Base-by-base conservation (phyloP, 1,140 invertebrate species). In the Drosophila dunni region DNA sequence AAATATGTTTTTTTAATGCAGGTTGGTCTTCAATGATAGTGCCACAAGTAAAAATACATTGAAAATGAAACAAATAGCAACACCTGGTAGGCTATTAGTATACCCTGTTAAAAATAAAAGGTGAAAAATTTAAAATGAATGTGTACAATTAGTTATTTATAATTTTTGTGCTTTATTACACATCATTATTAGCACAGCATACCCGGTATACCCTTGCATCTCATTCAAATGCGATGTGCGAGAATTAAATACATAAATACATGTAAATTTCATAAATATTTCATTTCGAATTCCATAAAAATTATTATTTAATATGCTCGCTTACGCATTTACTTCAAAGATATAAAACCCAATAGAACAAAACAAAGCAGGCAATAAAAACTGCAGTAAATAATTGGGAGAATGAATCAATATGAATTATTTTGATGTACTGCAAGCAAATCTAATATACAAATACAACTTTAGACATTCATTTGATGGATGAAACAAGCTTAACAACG, bases 1-100 rank as follows among this genome's bases (percentile, higher is more conserved):
- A 86, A 88, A 70, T 76, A 82, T 82, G 83, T 82, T 88, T 88
- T 85, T 86, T 79, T 82, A 86, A 86, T 88, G 75, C 83, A 82
- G 75, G 45, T 70, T 67, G 57, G 61, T 78, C 79, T 86, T 85
- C 79, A 67, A 79, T 79, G 56, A 82, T 81, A 86, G 74, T 85
- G 78, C 67, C 54, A 75, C 70, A 81, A 86, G 66, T 81, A 56
- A 67, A 85, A 70, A 74, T 54, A 72, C 20, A 40, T 45, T 62
- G 50, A 64, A 68, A 48, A 40, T n/a, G 48, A 46, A 61, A 51
- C 8, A 46, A 58, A 58, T 29, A 7, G 10, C 9, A 67, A 29
- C 3, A n/a, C n/a, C n/a, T n/a, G n/a, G n/a, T n/a, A n/a, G n/a
- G n/a, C n/a, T n/a, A n/a, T n/a, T n/a, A n/a, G n/a, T n/a, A n/a